A percentile compares a stretch with the other conserved stretches of the same genome.
phyloP scores from a whole-genome alignment of 2,797 vertebrate species.

The Champsocephalus gunnari region DNA sequence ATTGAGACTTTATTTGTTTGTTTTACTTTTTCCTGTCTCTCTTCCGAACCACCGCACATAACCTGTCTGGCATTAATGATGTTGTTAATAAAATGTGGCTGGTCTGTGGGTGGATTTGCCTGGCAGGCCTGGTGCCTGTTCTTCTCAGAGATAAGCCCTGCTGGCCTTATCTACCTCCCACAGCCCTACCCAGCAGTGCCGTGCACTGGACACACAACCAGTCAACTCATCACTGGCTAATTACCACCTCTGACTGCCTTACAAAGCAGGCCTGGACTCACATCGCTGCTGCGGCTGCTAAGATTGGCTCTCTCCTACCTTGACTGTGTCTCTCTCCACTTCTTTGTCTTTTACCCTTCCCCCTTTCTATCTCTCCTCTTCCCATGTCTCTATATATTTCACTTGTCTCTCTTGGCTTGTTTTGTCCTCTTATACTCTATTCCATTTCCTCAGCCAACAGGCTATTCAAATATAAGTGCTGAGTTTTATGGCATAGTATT shows the following conservation, averaged over 20 bases:
- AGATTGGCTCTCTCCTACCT: conserved; percentile 54
- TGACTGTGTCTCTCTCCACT: conserved; percentile 36
- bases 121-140: conserved; percentile 89
- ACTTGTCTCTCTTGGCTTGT: conserved; percentile 17
- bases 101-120: conserved; percentile 83
- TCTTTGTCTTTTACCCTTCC: conserved; percentile 37
- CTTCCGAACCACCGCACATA: conserved; percentile 74
- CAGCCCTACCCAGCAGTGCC: conserved; percentile 79
- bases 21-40: conserved; percentile 55
- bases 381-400: conserved; percentile 29
- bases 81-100: conserved; percentile 81
- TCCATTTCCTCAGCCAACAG: conserved; percentile 5
- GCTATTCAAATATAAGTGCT: conserved; percentile 4
- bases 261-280: conserved; percentile 80
- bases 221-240: conserved; percentile 86
- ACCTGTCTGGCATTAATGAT: conserved; percentile 85
- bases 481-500: conserved; percentile 8
- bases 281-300: conserved; percentile 47
- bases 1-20: conserved; percentile 89
- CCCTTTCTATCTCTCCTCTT: conserved; percentile 14
- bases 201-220: conserved; percentile 78
- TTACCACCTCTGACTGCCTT: conserved; percentile 82
- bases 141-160: conserved; percentile 83
- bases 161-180: conserved; percentile 82
- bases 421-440: conserved; percentile 8